Evolutionary conservation across 1,140 invertebrate species (phyloP), one percentile per base, ranked within the genome.

Genomic region (Medauroidea extradentata): DNA sequence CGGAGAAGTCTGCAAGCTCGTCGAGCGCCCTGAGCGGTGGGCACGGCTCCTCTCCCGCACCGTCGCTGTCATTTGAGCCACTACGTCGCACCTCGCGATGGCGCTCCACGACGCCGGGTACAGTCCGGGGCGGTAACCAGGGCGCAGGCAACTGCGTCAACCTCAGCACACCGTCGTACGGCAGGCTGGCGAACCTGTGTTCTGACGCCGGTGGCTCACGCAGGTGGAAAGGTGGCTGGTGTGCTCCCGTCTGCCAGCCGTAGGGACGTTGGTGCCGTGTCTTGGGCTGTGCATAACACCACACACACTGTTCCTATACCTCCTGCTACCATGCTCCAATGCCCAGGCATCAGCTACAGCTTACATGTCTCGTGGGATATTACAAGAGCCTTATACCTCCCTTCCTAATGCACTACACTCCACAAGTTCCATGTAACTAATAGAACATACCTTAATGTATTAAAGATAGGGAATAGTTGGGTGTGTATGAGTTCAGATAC

Each of bases 1-100:
- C 89, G 4, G 89, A 91, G 70, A 91, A 91, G 60, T 85, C 83
- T 61, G 86, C 86, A 63, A 82, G 82, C 63, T 89, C 86, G 57
- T 86, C 85, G 9, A 67, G n/a, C 70, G 76, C 13, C 73, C 69
- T 49, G 73, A 74, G 3, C 70, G 76, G 42, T 70, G 76, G 56
- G 72, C 76, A 14, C 70, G 79, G 50, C 72, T 76, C 50, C 74
- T 66, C 23, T 71, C 56, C 73, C 72, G 34, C 70, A 72, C 51
- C 69, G 72, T 7, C 71, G 62, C 72, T n/a, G 73, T 73, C 0
- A 69, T 69, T 8, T 70, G 66, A 9, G 72, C 71, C 41, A 75
- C 54, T 0, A 69, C 87, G 81, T 65, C 85, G 81, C 52, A 89
- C 86, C 75, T 88, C 87, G 67, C 86, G 85, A 73, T 89, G 87